Base-by-base conservation (phyloP, 2,888 invertebrate genomes). In the Cremastobaeus sp. region DNA sequence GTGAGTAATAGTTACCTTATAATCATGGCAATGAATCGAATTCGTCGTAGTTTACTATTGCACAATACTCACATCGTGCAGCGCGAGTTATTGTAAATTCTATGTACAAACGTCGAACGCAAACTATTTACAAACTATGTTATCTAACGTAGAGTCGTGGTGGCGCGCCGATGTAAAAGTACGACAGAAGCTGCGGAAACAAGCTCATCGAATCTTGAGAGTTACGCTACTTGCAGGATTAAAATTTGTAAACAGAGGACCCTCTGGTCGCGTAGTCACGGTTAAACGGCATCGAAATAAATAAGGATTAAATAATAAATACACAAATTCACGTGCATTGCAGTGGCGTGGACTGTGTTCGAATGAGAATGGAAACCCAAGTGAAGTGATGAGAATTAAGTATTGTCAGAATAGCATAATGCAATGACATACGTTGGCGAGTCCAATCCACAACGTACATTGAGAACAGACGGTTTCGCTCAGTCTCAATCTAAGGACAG, bases 41-140 rank as follows among this genome's bases (percentile, higher is more conserved):
- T 60, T 48, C 39, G 39, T 37, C n/a, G 35, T 43, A 52, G 5
- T 41, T 41, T 11, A 11, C 3, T 43, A 41, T 52, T 64, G 50
- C 64, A 52, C 52, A 64, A 64, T 52, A 43, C 25, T 64, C 35
- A 18, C 30, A 35, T 35, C 52, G 18, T 52, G 35, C 47, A 60
- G 17, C 34, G 35, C 35, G 8, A 48, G 12, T 39, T 25, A 62
- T 64, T 52, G 17, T 52, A 34, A 60, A 21, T 35, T 45, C 25
- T 64, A 64, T 64, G 15, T 64, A 52, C 50, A 64, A 52, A 35
- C 21, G 21, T 50, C 12, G 43, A 52, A 52, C 21, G 43, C 34
- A 64, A 52, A 35, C 45, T 65, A 65, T 65, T 54, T 65, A 65
- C 65, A 65, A 65, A 14, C 50, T 21, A 32, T 41, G 41, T 41